phyloP scores from a whole-genome alignment of 2,113 vertebrate species.

The Tupaia tana region DNA sequence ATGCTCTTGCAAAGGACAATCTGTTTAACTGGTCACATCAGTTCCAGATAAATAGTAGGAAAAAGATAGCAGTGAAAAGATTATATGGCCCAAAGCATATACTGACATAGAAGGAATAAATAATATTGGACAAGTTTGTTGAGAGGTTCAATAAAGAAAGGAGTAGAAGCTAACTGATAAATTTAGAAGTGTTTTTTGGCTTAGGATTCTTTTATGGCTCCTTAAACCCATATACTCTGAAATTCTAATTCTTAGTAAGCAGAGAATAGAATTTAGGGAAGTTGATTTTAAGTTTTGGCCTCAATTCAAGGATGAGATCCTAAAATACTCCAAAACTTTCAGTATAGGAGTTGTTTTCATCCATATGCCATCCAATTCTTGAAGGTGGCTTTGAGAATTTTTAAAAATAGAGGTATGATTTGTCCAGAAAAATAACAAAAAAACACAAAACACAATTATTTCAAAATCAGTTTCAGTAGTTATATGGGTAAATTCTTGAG shows the following conservation, averaged over 20 bases:
- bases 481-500: background rate
- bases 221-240: background rate
- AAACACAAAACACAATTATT: background rate
- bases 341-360: background rate
- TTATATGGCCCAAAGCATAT: background rate
- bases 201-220: background rate
- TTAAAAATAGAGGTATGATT: background rate
- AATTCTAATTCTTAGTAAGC: background rate
- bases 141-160: background rate
- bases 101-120: background rate
- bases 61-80: background rate
- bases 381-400: background rate
- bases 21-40: background rate
- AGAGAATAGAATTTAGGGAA: constrained; percentile 12
- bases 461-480: background rate
- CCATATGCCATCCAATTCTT: background rate
- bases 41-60: background rate
- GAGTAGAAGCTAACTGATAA: background rate
- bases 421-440: background rate
- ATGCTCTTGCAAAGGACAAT: background rate
- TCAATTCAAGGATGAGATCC: background rate
- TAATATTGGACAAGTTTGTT: background rate
- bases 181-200: background rate
- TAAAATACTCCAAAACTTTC: background rate
- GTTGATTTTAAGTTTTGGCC: background rate